Evolutionary conservation across 2,113 vertebrate species (phyloP), one percentile per base, ranked within the genome.

Genomic region (Embiotoca jacksoni): DNA sequence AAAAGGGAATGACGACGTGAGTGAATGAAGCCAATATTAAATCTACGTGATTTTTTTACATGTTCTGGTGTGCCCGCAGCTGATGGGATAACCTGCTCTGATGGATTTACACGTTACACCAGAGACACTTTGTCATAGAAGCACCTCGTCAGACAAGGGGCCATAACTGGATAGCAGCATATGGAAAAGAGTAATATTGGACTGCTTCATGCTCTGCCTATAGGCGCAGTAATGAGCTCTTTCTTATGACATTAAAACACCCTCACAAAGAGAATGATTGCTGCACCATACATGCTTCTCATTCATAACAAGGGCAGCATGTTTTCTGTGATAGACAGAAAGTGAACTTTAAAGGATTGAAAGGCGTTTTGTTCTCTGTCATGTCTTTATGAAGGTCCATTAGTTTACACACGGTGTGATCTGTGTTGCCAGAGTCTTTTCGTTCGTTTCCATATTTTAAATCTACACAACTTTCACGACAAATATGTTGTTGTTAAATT

Each of bases 81-180:
- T 82, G 77, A 90, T 90, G 88, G 88, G 85, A 88, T 86, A 91
- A 91, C 83, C 89, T 87, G 88, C 88, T 62, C 59, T 81, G n/a
- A 23, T 80, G 84, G 87, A 84, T 93, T 92, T 88, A 85, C 82
- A 89, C 90, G 78, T 88, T 75, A 80, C 77, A 80, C 57, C 87
- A 85, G 81, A 78, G 44, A 80, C 66, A 76, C 78, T 88, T 71
- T 81, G 72, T 86, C 83, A 65, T 55, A 52, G 82, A 75, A 84
- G 78, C 83, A 89, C 86, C 87, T 90, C 64, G 59, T 88, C 82
- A 88, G 63, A 78, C 72, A 76, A 55, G 87, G 30, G 61, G 6
- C 72, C 80, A 53, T 74, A 82, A 88, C 66, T 85, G 72, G 72
- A 91, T 74, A 79, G 84, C 62, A 72, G 77, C 92, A 88, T 87